A percentile compares a stretch with the other conserved stretches of the same genome.
Conservation (phyloP, 2,888 invertebrate species). For the Idaea dimidiata region DNA sequence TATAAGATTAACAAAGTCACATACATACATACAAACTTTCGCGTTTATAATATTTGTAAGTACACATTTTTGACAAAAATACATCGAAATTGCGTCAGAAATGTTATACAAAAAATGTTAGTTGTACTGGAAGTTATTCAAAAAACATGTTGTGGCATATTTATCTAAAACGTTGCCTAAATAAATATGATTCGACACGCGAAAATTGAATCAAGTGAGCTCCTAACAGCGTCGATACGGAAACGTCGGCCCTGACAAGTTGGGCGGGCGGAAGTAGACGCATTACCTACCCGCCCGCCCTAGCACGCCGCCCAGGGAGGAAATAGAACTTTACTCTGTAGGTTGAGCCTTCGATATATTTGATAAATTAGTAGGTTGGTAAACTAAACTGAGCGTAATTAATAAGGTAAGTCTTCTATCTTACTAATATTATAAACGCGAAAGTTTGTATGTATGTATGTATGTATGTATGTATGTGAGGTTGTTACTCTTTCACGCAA, state of each 20-base stretch:
- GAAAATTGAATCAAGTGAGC: slow-evolving; percentile 6
- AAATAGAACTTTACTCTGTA: background rate
- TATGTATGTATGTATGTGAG: too few species aligned
- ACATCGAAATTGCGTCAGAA: too few species aligned
- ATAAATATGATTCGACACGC: background rate
- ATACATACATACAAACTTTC: too few species aligned
- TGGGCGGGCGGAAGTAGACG: background rate
- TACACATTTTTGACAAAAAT: too few species aligned
- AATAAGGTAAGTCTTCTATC: too few species aligned
- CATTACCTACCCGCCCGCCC: background rate
- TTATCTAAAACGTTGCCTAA: background rate
- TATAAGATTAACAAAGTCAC: too few species aligned
- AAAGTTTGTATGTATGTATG: too few species aligned
- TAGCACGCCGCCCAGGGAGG: background rate
- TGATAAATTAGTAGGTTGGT: too few species aligned
- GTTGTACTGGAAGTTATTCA: background rate
- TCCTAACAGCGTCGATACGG: background rate
- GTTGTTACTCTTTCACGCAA: too few species aligned
- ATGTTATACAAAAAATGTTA: background rate
- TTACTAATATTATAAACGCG: too few species aligned
- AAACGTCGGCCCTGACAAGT: background rate
- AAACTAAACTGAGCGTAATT: too few species aligned
- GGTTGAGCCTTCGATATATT: background rate
- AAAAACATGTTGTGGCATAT: background rate
- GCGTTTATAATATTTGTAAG: too few species aligned